Percentiles rank a stretch among this genome's conserved stretches.
phyloP scores from a whole-genome alignment of 1,140 invertebrate species.

The Megathymus violae region DNA sequence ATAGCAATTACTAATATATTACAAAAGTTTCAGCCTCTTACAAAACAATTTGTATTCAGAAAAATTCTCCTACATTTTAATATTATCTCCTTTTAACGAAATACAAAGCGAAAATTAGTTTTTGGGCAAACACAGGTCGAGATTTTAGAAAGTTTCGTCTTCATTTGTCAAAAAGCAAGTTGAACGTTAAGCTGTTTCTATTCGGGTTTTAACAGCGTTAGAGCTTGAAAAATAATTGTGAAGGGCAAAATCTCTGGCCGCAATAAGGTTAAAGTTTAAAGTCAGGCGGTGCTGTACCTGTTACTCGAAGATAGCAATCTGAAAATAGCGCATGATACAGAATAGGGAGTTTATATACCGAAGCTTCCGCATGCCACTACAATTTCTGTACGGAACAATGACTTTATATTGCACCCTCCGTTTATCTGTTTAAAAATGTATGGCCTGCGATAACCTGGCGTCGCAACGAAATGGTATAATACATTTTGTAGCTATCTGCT shows the following conservation, averaged over 20 bases:
- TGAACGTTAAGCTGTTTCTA: slow-evolving; percentile 10
- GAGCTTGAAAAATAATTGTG: background rate
- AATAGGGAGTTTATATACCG: slow-evolving; percentile 10
- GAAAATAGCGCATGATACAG: slow-evolving; percentile 3
- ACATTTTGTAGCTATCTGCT: slow-evolving; percentile 56
- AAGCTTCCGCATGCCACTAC: slow-evolving; percentile 31
- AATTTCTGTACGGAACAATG: slow-evolving; percentile 41
- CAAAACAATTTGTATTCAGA: too few species aligned
- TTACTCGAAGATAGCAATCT: slow-evolving; percentile 21
- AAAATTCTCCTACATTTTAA: too few species aligned
- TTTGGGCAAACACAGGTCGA: slow-evolving; percentile 2
- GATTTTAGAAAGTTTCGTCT: slow-evolving; percentile 17
- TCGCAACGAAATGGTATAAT: slow-evolving; percentile 58
- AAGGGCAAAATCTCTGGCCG: background rate
- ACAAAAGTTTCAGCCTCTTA: too few species aligned
- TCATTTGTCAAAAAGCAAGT: background rate
- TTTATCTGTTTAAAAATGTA: slow-evolving; percentile 68
- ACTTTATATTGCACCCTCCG: slow-evolving; percentile 51
- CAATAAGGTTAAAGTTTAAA: slow-evolving; percentile 21
- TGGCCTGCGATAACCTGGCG: slow-evolving; percentile 52
- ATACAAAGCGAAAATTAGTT: slow-evolving; percentile 9
- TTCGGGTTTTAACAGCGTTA: slow-evolving; percentile 4
- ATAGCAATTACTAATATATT: too few species aligned
- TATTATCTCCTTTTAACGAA: too few species aligned
- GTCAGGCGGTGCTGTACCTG: slow-evolving; percentile 15